Base-by-base conservation (phyloP, 2,797 vertebrate species). In the Enteromius treurensis region DNA sequence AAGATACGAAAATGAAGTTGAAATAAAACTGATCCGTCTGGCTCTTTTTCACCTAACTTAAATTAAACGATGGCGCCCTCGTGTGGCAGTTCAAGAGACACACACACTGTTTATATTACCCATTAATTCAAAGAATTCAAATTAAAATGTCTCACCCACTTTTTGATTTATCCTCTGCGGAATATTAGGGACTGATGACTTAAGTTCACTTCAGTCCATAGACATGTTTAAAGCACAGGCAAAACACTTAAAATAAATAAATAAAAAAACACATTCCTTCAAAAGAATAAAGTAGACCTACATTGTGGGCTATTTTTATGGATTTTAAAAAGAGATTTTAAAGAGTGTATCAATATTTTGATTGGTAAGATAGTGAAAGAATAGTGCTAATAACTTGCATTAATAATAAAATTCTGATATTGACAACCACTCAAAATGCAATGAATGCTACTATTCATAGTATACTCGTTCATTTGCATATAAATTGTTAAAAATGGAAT, bases 1-100 rank as follows among this genome's bases (percentile, higher is more conserved):
- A 89, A 88, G 94, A 93, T 91, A 89, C 70, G 87, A 92, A 89
- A 91, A 94, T 89, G 91, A 93, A 94, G 91, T 92, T 93, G 79
- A 92, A 90, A 86, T 86, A 69, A 77, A 81, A 65, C 26, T 80
- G 73, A 83, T 65, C 80, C 67, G 80, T 70, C 80, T 83, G n/a
- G 86, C 32, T 45, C 88, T 69, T 86, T 88, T 79, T 78, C 60
- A 55, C 75, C 75, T 76, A 15, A 82, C 51, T 32, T 79, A 26
- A 29, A 49, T 88, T 65, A 77, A 83, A 68, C 81, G 79, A 89
- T n/a, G 17, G 29, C 81, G 88, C 91, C 93, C 89, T 88, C 94
- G 4, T 84, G 89, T 91, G 94, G 91, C 23, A 26, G n/a, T 17
- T 42, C 8, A 42, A 42, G 19, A 9, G 29, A 55, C 32, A 55